Conservation (phyloP, 2,797 vertebrate species). For the Sparus aurata region DNA sequence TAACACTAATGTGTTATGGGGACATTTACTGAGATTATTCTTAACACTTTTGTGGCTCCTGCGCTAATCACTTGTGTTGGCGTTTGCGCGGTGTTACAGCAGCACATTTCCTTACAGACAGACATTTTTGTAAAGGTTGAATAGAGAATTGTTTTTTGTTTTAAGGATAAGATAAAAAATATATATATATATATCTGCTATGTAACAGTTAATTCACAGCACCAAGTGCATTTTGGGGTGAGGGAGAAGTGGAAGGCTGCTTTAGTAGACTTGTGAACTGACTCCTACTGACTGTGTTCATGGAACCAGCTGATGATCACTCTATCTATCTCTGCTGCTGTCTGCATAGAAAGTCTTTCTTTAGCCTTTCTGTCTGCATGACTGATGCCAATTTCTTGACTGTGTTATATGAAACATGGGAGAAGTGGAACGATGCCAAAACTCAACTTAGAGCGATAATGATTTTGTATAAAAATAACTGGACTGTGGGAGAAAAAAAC, state of each 20-base stretch:
- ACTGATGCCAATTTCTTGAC: not conserved
- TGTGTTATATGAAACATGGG: not conserved
- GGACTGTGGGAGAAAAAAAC: not conserved
- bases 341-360: not conserved
- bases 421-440: not conserved
- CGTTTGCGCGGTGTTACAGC: not conserved
- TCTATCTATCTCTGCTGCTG: conserved; percentile 4
- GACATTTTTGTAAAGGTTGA: too few relatives aligned
- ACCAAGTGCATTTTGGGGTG: conserved; percentile 2
- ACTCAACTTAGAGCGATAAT: conserved; percentile 2
- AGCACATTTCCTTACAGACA: too few relatives aligned
- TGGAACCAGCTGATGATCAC: conserved; percentile 7
- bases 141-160: too few relatives aligned
- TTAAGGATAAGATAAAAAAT: not conserved
- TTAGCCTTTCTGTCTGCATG: not conserved
- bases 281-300: not conserved
- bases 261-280: not conserved
- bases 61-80: not conserved
- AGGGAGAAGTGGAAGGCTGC: not conserved
- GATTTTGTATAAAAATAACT: not conserved
- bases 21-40: not conserved
- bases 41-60: not conserved
- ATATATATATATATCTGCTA: too few relatives aligned
- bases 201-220: conserved; percentile 6
- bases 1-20: not conserved